Conservation (phyloP, 2,113 vertebrate species). For the Ceyx cyanopectus region DNA sequence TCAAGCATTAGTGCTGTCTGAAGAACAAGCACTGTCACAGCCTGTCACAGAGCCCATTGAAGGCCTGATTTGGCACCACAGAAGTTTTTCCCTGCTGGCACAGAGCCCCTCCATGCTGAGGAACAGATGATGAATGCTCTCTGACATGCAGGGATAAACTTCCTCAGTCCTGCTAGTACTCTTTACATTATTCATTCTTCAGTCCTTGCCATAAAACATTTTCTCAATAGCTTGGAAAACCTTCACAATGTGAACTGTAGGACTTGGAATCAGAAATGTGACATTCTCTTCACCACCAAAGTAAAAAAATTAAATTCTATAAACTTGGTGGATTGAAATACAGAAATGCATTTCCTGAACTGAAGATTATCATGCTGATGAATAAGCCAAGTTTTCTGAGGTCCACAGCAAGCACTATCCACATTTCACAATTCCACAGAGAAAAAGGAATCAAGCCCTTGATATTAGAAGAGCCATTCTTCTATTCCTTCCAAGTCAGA, state of each 20-base stretch:
- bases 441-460: neutral
- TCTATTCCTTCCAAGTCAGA: neutral
- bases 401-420: neutral
- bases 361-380: neutral
- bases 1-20: neutral
- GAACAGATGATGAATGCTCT: slow-evolving; percentile 35
- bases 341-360: neutral
- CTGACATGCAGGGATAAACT: neutral
- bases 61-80: neutral
- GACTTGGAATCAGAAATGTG: neutral
- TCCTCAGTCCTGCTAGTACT: neutral
- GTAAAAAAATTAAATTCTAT: neutral
- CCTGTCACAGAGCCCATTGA: slow-evolving; percentile 10
- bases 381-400: neutral
- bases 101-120: neutral
- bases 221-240: neutral
- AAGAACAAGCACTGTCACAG: neutral
- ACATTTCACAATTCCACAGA: neutral
- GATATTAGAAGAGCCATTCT: neutral
- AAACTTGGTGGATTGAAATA: neutral
- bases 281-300: neutral
- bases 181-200: neutral
- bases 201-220: neutral
- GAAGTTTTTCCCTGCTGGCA: slow-evolving; percentile 31
- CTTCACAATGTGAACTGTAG: neutral